A percentile compares a stretch with the other conserved stretches of the same genome.
These are phyloP conservation scores for Desoria tigrina DNA, from an alignment of 2,888 invertebrate species.

Conservation along the genomic window DNA sequence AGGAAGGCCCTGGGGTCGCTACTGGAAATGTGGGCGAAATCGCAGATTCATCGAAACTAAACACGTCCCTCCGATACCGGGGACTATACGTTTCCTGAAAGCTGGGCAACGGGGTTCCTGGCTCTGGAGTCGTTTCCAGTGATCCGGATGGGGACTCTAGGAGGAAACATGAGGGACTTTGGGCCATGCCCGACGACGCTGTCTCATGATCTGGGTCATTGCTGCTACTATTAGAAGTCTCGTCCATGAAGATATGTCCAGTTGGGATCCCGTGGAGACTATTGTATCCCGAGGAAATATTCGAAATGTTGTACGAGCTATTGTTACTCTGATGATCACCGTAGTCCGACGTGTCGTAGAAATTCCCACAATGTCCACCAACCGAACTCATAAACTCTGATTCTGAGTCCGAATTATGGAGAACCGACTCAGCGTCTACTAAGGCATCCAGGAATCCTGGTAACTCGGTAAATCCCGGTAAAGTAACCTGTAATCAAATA, in stretches of 20 bases:
- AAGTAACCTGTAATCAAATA: slow-evolving; percentile 21
- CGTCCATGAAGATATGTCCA: slow-evolving; percentile 53
- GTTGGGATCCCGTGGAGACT: slow-evolving; percentile 29
- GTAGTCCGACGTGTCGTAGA: slow-evolving; percentile 63
- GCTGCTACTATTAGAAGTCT: slow-evolving; percentile 51
- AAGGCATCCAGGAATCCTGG: slow-evolving; percentile 54
- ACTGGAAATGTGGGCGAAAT: slow-evolving; percentile 44
- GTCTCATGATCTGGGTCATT: slow-evolving; percentile 42
- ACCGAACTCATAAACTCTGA: slow-evolving; percentile 46
- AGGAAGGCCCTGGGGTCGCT: slow-evolving; percentile 13
- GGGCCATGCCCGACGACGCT: slow-evolving; percentile 36
- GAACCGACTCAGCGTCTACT: slow-evolving; percentile 53
- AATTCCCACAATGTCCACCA: slow-evolving; percentile 65
- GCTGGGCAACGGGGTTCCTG: slow-evolving; percentile 52
- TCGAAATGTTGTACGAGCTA: slow-evolving; percentile 23
- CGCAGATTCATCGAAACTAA: slow-evolving; percentile 53
- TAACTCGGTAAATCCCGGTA: slow-evolving; percentile 53
- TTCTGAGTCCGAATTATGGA: slow-evolving; percentile 52
- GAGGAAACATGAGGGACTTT: slow-evolving; percentile 50
- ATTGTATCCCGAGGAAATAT: slow-evolving; percentile 19
- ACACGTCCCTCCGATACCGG: slow-evolving; percentile 61
- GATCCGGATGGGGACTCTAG: slow-evolving; percentile 51
- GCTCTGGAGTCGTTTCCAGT: slow-evolving; percentile 41
- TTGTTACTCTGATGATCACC: slow-evolving; percentile 51
- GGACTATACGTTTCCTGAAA: slow-evolving; percentile 80